These are phyloP conservation scores for Heteromurus nitidus DNA, from an alignment of 2,888 invertebrate genomes.

Conservation along the genomic window DNA sequence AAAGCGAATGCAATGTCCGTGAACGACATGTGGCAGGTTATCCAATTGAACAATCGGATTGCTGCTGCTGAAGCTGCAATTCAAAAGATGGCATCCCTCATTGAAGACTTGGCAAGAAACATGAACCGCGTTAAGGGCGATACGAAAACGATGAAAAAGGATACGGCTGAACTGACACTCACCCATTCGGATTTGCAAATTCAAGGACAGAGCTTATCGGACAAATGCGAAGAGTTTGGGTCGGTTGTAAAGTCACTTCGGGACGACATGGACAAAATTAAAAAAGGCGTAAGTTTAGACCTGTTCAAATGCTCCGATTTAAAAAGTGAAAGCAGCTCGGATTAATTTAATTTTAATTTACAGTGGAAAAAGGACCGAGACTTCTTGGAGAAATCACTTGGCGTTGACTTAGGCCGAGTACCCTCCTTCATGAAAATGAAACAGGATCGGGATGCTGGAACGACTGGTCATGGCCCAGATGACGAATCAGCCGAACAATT, in stretches of 20 bases:
- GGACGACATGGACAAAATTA: conserved; percentile 60
- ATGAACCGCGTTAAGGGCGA: conserved; percentile 75
- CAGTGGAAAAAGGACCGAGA: conserved; percentile 65
- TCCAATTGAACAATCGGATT: conserved; percentile 81
- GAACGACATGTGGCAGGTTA: conserved; percentile 81
- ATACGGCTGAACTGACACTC: conserved; percentile 11
- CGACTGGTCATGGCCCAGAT: background rate
- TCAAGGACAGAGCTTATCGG: conserved; percentile 22
- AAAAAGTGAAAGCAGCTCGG: no score
- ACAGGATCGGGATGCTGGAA: conserved; percentile 8
- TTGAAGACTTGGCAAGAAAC: conserved; percentile 79
- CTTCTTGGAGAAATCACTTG: conserved; percentile 54
- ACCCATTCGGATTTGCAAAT: conserved; percentile 41
- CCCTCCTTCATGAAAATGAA: conserved; percentile 62
- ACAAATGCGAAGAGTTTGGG: conserved; percentile 30
- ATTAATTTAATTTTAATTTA: conserved; percentile 17
- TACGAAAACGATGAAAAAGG: conserved; percentile 50
- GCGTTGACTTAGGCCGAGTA: conserved; percentile 49
- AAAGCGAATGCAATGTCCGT: conserved; percentile 73
- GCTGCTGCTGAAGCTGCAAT: conserved; percentile 81
- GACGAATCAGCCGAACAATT: background rate
- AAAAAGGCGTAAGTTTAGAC: conserved; percentile 53
- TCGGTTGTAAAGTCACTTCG: no score
- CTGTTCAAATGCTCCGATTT: no score
- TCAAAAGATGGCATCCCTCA: conserved; percentile 78